Conservation (phyloP, 2,797 vertebrate genomes). For the Chrosomus eos region DNA sequence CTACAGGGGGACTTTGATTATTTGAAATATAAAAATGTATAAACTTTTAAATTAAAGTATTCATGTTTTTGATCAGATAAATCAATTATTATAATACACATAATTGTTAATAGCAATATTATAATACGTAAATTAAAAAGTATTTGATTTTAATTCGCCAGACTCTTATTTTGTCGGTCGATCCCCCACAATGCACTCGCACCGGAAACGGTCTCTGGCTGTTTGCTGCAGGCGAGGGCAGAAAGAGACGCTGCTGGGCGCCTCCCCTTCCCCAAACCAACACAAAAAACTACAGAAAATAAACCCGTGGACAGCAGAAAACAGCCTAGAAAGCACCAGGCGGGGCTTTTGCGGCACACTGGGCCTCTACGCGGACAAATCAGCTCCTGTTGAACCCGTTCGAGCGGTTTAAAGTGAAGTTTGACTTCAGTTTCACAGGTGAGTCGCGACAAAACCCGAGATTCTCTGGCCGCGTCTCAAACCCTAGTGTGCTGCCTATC, state of each 20-base stretch:
- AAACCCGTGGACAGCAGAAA: neutral
- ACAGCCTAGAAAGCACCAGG: neutral
- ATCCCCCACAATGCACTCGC: slow-evolving; percentile 29
- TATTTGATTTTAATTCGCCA: neutral
- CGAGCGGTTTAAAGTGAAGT: neutral
- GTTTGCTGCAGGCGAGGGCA: slow-evolving; percentile 32
- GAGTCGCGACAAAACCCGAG: slow-evolving; percentile 21
- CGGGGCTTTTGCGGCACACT: neutral
- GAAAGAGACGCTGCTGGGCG: slow-evolving; percentile 30
- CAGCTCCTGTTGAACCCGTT: neutral
- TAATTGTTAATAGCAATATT: neutral
- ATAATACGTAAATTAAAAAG: neutral
- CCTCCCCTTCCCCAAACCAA: slow-evolving; percentile 39
- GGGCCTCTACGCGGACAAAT: neutral
- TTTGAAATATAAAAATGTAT: neutral
- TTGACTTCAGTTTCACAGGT: slow-evolving; percentile 31
- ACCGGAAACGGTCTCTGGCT: slow-evolving; percentile 26
- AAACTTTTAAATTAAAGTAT: too few species aligned
- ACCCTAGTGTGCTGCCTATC: neutral
- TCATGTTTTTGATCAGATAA: too few species aligned
- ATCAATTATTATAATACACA: neutral
- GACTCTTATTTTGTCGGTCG: slow-evolving; percentile 47
- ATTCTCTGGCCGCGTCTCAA: neutral
- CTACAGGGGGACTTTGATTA: too few species aligned
- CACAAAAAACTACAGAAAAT: slow-evolving; percentile 33